Base-by-base conservation (phyloP, 1,140 invertebrate species). In the Drosophila takahashii region DNA sequence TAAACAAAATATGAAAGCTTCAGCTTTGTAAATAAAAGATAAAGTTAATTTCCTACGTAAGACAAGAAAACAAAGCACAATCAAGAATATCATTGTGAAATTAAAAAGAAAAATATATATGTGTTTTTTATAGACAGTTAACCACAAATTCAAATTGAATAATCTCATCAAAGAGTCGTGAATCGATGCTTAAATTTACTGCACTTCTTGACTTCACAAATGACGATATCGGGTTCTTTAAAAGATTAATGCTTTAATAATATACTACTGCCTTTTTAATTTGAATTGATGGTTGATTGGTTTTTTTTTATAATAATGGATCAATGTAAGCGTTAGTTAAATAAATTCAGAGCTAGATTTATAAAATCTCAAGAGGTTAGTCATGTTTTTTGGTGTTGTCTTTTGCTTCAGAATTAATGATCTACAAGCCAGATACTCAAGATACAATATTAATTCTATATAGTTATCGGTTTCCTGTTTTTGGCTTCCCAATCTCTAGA, bases 151-250 rank as follows among this genome's bases (percentile, higher is more conserved):
- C 9, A 18, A 61, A 37, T 29, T 39, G 1, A 61, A 29, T 39
- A 9, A 26, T 9, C 22, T 39, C 34, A 61, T 61, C 11, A 59
- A 29, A 15, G 53, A 32, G 32, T 32, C 36, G 37, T 41, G 13
- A 59, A 58, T 32, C 9, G 16, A 32, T 56, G 41, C 10, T 29
- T 32, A 58, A 61, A 61, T 61, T 58, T n/a, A 41, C 22, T 27
- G 22, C 2, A 11, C 22, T 58, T 39, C 53, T 36, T 39, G 8
- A 7, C 26, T 22, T 32, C 10, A 51, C 50, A 16, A 58, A 22
- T 22, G 34, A 16, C 3, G 27, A 29, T 27, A 26, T 47, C 27
- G 1, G 26, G 26, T 27, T 56, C 16, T 34, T 37, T 18, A 6
- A n/a, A 22, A 60, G 4, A 10, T 27, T 54, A 37, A 27, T 60